Percentiles rank a stretch among this genome's conserved stretches.
Evolutionary conservation across 2,113 vertebrate genomes (phyloP).

Genomic region (Tragelaphus imberbis): DNA sequence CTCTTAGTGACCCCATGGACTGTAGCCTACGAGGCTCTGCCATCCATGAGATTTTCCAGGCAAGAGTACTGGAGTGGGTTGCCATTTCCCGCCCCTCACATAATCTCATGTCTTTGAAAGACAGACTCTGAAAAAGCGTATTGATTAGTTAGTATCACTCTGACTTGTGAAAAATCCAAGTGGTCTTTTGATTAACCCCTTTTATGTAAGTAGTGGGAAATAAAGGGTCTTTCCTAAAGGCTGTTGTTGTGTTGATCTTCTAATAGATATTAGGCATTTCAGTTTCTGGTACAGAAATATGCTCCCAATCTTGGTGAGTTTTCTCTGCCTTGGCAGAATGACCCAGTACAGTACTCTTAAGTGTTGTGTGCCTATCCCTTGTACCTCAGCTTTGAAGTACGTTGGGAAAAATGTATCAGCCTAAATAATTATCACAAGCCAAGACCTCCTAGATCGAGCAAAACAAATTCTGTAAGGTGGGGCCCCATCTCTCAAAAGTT

Average conservation of each 20-base stretch:
- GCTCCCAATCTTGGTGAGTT: neutral
- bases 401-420: neutral
- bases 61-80: too few relatives aligned
- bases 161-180: conserved; percentile 9
- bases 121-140: neutral
- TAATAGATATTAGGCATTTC: neutral
- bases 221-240: neutral
- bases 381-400: neutral
- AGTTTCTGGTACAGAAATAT: neutral
- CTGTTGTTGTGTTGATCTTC: neutral
- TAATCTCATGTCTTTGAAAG: neutral
- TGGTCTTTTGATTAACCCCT: neutral
- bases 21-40: too few relatives aligned
- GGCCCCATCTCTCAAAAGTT: neutral
- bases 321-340: neutral
- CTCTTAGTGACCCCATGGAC: too few relatives aligned
- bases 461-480: neutral
- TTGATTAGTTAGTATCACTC: neutral
- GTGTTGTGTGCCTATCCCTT: neutral
- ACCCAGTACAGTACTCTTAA: neutral
- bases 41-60: too few relatives aligned
- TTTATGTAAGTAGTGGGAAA: neutral
- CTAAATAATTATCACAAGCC: neutral
- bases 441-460: neutral
- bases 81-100: neutral